Conservation (phyloP, 1,140 invertebrate genomes). For the Drosophila parvula region DNA sequence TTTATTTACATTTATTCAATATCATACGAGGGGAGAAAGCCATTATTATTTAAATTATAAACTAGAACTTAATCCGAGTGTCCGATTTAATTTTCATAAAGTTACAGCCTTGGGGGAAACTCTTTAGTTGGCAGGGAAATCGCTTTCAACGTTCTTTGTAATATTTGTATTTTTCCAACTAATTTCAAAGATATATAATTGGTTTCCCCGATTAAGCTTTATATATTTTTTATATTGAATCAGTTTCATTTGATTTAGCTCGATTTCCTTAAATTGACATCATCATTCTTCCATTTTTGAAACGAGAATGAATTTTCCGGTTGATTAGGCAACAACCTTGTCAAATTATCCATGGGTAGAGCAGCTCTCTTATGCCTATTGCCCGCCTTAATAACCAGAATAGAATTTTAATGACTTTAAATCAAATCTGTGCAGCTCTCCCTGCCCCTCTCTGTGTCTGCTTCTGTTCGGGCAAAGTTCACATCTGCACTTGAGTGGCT, state of each 20-base stretch:
- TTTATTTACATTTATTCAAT: too few species aligned
- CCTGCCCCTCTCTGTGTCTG: too few species aligned
- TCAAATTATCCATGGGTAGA: slow-evolving; percentile 5
- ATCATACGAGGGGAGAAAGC: too few species aligned
- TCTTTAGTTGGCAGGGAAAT: background rate
- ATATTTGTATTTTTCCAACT: background rate
- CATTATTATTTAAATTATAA: background rate
- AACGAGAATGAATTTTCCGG: slow-evolving; percentile 6
- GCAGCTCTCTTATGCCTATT: background rate
- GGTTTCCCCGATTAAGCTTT: background rate
- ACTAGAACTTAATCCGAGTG: background rate
- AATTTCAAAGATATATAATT: background rate
- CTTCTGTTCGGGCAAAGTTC: slow-evolving; percentile 16
- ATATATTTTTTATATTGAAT: background rate
- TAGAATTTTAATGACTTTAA: slow-evolving; percentile 53
- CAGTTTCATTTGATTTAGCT: background rate
- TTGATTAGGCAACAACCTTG: slow-evolving; percentile 11
- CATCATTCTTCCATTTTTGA: too few species aligned
- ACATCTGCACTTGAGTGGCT: slow-evolving; percentile 58
- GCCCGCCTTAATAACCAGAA: background rate
- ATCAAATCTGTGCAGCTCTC: slow-evolving; percentile 30
- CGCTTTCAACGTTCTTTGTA: too few species aligned
- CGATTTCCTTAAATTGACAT: background rate
- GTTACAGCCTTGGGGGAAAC: background rate
- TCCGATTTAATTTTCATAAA: background rate